These are phyloP conservation scores for Dromiciops gliroides DNA, from an alignment of 2,113 vertebrate species.

Conservation along the genomic window DNA sequence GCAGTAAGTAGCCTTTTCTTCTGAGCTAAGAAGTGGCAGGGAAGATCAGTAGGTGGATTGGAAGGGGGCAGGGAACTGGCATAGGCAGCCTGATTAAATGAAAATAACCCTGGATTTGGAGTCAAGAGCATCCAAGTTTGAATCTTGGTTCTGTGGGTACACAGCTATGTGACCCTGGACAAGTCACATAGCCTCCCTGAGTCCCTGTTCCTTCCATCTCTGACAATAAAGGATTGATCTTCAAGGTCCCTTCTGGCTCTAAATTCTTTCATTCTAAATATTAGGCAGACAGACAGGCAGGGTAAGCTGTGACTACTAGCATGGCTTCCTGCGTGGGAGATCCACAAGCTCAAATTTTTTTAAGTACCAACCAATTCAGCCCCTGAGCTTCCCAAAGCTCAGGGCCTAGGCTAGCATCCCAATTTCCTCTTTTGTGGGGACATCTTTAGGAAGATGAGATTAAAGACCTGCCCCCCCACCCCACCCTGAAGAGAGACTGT, in stretches of 20 bases:
- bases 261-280: neutral
- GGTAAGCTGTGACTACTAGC: neutral
- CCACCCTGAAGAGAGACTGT: neutral
- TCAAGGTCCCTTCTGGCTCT: neutral
- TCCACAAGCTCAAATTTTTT: neutral
- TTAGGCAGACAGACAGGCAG: neutral
- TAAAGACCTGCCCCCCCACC: too few species aligned
- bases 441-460: neutral
- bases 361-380: neutral
- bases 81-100: neutral
- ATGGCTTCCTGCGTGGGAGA: neutral
- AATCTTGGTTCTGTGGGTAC: neutral
- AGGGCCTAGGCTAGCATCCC: neutral
- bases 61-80: neutral
- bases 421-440: neutral
- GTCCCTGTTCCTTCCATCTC: neutral
- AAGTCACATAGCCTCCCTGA: neutral
- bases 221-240: neutral
- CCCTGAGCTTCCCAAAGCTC: neutral
- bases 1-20: slow-evolving; percentile 18
- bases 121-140: neutral
- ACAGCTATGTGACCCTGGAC: neutral
- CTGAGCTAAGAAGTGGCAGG: neutral
- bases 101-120: neutral
- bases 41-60: neutral